Percentiles rank a stretch among this genome's conserved stretches.
Conservation (phyloP, 2,797 vertebrate species). For the Novumbra hubbsi region DNA sequence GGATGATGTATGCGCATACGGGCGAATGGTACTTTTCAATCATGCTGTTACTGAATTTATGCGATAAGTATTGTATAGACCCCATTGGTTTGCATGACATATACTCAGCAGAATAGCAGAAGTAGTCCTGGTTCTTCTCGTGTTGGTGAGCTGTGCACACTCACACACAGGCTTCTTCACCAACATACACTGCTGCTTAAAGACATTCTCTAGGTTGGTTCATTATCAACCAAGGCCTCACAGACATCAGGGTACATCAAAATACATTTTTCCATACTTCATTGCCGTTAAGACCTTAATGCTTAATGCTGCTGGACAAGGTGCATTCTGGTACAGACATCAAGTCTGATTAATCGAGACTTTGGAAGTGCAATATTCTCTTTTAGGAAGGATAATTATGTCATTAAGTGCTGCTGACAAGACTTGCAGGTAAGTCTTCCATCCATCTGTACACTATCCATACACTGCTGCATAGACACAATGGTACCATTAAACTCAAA, state of each 20-base stretch:
- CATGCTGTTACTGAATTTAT: no score
- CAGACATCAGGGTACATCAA: constrained; percentile 7
- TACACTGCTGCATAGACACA: constrained; percentile 17
- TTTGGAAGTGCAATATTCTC: constrained; percentile 43
- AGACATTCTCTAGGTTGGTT: constrained; percentile 18
- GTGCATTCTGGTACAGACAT: constrained; percentile 38
- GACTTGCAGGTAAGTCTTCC: constrained; percentile 17
- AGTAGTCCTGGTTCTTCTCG: not conserved
- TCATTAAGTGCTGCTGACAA: constrained; percentile 18
- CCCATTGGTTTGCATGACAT: not conserved
- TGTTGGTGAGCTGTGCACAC: not conserved
- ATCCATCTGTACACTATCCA: constrained; percentile 29
- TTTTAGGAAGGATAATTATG: constrained; percentile 30
- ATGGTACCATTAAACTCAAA: constrained; percentile 36
- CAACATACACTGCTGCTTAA: constrained; percentile 14
- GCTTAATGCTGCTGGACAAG: constrained; percentile 16
- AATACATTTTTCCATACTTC: not conserved
- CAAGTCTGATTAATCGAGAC: constrained; percentile 20
- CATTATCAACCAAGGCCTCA: constrained; percentile 6
- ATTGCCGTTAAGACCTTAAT: constrained; percentile 23
- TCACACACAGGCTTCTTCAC: not conserved
- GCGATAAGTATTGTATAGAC: no score
- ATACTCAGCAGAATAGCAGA: not conserved
- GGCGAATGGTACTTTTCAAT: no score
- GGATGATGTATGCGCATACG: no score